A percentile compares a stretch with the other conserved stretches of the same genome.
Evolutionary conservation across 2,797 vertebrate genomes (phyloP).

Genomic region (Rhadinocentrus ornatus): DNA sequence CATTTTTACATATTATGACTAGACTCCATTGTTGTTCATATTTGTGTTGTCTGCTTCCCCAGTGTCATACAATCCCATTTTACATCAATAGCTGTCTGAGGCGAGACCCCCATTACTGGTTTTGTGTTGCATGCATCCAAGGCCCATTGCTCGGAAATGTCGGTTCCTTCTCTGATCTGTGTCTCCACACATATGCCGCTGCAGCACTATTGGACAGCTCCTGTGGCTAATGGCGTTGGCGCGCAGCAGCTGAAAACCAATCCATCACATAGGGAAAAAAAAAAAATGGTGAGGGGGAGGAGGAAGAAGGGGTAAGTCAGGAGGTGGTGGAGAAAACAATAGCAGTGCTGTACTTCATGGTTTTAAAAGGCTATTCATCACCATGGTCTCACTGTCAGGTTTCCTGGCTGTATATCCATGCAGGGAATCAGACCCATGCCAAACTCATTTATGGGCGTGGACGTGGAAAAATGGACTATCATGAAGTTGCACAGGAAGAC

Average conservation of each 20-base stretch:
- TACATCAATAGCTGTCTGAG: slow-evolving; percentile 71
- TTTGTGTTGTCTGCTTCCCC: slow-evolving; percentile 42
- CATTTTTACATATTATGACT: slow-evolving; percentile 16
- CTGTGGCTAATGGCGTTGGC: slow-evolving; percentile 74
- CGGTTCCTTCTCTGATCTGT: slow-evolving; percentile 53
- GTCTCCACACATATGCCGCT: slow-evolving; percentile 61
- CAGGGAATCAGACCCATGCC: slow-evolving; percentile 75
- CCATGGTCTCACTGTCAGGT: slow-evolving; percentile 78
- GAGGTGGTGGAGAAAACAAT: slow-evolving; percentile 66
- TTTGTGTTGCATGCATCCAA: slow-evolving; percentile 67
- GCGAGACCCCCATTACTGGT: slow-evolving; percentile 69
- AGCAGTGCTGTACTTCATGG: slow-evolving; percentile 76
- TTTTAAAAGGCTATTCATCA: slow-evolving; percentile 86
- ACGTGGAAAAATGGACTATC: slow-evolving; percentile 75
- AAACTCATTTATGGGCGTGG: slow-evolving; percentile 70
- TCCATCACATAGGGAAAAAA: slow-evolving; percentile 66
- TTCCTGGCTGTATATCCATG: slow-evolving; percentile 70
- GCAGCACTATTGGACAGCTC: slow-evolving; percentile 61
- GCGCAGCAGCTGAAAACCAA: slow-evolving; percentile 74
- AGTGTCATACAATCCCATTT: slow-evolving; percentile 62
- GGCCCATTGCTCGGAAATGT: slow-evolving; percentile 69
- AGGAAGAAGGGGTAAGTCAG: slow-evolving; percentile 32
- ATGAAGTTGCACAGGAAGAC: slow-evolving; percentile 60
- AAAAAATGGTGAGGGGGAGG: slow-evolving; percentile 40
- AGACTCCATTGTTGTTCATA: slow-evolving; percentile 12